Base-by-base conservation (phyloP, 2,113 vertebrate genomes). In the Coturnix japonica region DNA sequence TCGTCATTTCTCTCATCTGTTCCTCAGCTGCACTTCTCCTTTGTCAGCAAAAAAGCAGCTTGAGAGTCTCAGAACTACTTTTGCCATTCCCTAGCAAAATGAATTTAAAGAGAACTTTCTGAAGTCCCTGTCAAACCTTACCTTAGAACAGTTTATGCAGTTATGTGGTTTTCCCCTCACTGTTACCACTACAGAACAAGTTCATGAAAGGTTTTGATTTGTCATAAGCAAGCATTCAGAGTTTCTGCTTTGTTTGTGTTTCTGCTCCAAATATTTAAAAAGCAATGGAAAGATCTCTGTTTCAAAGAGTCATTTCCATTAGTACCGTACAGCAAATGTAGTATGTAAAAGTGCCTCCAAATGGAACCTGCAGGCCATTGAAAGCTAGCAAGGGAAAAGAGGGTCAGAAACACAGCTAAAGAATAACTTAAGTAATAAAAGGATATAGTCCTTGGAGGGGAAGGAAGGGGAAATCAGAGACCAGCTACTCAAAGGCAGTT, bases 21-120 rank as follows among this genome's bases (percentile, higher is more conserved):
- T 72, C 63, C 54, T 73, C 72, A 16, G 33, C 21, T 81, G 1
- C 25, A 20, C 47, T 78, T 61, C 47, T 84, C 30, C n/a, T 71
- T 41, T 66, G 35, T 33, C 63, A 93, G 70, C 39, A 86, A 65
- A 65, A 33, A 72, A 13, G 23, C 28, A 69, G 79, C 51, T 76
- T 46, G 53, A 66, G 87, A 84, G 90, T n/a, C 63, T 85, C 87
- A 84, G 77, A 86, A 88, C 9, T 75, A 76, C 49, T 89, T 60
- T 28, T 87, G 44, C 44, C 26, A 81, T 57, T 76, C 85, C 21
- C 44, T 82, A 83, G 54, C 41, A 89, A 86, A 91, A 89, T 16
- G 5, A 81, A 76, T 84, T 71, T 85, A 84, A 85, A 61, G 17
- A 65, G 10, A 33, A 72, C 30, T 71, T 91, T 75, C 25, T 93